Conservation (phyloP, 2,888 invertebrate genomes). For the Agrotis ipsilon region DNA sequence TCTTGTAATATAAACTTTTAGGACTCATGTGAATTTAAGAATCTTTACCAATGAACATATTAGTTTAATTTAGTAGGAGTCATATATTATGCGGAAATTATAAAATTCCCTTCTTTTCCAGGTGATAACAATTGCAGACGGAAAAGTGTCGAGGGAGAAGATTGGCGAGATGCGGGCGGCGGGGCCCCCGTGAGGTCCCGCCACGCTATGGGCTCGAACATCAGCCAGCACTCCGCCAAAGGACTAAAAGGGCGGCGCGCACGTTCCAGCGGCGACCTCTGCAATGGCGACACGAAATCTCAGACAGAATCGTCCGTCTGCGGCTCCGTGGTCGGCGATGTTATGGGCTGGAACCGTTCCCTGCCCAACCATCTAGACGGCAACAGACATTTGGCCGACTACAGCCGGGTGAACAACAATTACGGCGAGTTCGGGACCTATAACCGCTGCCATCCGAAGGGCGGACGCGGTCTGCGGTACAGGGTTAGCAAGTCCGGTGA, state of each 20-base stretch:
- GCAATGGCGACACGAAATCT: slow-evolving; percentile 91
- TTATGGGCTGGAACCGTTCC: slow-evolving; percentile 91
- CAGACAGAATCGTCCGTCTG: slow-evolving; percentile 89
- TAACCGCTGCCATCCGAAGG: slow-evolving; percentile 86
- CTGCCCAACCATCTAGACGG: slow-evolving; percentile 94
- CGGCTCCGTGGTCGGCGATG: slow-evolving; percentile 88
- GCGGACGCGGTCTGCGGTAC: slow-evolving; percentile 86
- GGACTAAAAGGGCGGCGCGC: slow-evolving; percentile 94
- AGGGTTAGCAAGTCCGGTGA: slow-evolving; percentile 88
- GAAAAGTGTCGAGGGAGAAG: slow-evolving; percentile 69
- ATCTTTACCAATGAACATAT: not conserved
- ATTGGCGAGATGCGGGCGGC: slow-evolving; percentile 83
- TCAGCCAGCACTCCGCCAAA: slow-evolving; percentile 94
- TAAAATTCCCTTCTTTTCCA: slow-evolving; percentile 63
- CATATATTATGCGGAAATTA: not conserved
- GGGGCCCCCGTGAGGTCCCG: slow-evolving; percentile 89
- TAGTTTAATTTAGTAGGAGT: not conserved
- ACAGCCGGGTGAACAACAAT: slow-evolving; percentile 91
- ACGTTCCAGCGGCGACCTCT: slow-evolving; percentile 94
- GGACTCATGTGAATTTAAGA: not conserved
- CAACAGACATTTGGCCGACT: slow-evolving; percentile 90
- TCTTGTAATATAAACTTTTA: too few species aligned
- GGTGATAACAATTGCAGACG: slow-evolving; percentile 74
- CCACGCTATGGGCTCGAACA: slow-evolving; percentile 94
- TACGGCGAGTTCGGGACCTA: slow-evolving; percentile 88